These are phyloP conservation scores for Ianthella basta DNA, from an alignment of 37 sponge, comb jelly and placozoan species.

Conservation along the genomic window DNA sequence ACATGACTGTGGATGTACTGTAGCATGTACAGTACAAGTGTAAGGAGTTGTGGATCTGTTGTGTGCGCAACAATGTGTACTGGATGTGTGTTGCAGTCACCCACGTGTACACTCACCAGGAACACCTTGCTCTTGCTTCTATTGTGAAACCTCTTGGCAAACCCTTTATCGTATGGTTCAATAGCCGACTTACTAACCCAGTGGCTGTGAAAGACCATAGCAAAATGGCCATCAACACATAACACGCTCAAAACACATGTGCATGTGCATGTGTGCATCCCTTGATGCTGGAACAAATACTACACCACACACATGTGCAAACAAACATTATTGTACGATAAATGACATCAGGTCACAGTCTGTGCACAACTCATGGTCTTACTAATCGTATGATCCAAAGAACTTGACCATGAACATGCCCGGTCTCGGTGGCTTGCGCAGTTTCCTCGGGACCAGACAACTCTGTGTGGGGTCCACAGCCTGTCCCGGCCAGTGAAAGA, in stretches of 20 bases:
- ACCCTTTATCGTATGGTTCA: conserved; percentile 52
- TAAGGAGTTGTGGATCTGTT: too few relatives aligned
- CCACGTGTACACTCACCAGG: background rate
- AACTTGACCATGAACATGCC: conserved; percentile 60
- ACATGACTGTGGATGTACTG: too few relatives aligned
- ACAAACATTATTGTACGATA: background rate
- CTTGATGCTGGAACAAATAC: too few relatives aligned
- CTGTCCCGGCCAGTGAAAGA: conserved; percentile 74
- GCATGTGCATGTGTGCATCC: too few relatives aligned
- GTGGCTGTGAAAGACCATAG: conserved; percentile 36
- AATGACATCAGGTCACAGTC: background rate
- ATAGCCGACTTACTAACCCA: conserved; percentile 53
- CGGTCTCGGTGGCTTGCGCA: conserved; percentile 55
- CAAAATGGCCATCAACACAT: too few relatives aligned
- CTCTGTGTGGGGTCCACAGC: conserved; percentile 50
- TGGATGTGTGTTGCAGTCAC: too few relatives aligned
- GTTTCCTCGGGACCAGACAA: conserved; percentile 44
- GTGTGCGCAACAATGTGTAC: too few relatives aligned
- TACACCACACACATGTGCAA: too few relatives aligned
- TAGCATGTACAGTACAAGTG: too few relatives aligned
- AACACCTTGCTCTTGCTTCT: conserved; percentile 58
- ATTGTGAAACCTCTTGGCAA: conserved; percentile 63
- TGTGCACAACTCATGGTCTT: conserved; percentile 14
- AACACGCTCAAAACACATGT: too few relatives aligned
- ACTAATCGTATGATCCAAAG: conserved; percentile 79